Evolutionary conservation across 2,888 invertebrate genomes (phyloP), one percentile per base, ranked within the genome.

Genomic region (Gortyna flavago): DNA sequence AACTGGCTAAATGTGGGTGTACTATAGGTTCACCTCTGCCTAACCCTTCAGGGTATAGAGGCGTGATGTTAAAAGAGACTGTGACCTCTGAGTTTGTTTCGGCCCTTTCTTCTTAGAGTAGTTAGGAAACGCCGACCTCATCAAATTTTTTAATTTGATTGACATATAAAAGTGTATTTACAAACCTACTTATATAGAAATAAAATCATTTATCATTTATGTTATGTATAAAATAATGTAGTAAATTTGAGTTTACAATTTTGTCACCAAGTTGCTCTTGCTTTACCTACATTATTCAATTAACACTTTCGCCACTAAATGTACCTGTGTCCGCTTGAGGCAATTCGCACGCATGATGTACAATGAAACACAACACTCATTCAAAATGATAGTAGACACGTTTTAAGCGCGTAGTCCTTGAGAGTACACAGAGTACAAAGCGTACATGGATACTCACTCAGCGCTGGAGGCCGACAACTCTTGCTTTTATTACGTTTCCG

Each of bases 371-470:
- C 48, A 82, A 83, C 59, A 83, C 69, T 65, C 51, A 64, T 83
- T 77, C 67, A 72, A 85, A 81, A 61, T 72, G 57, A 86, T 65
- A 75, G 79, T 54, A 68, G 44, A 72, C 64, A 73, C 51, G 73
- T 75, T 85, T 85, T 75, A 80, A 87, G 66, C 66, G 44, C 74
- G 65, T 65, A 18, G 79, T 83, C 54, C 64, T 72, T 84, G 72
- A 38, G 54, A 67, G 72, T 68, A 80, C 82, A 79, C 16, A 25
- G 51, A 61, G 73, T 80, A 75, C 77, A 80, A 48, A 61, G 38
- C 66, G 85, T 84, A 84, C 84, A 84, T 38, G 87, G 74, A 82
- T 88, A 85, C 84, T 75, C 85, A 90, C 90, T 89, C 82, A 78
- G 68, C 65, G 66, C 79, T 61, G 64, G 71, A 77, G 76, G 80